A percentile compares a stretch with the other conserved stretches of the same genome.
These are phyloP conservation scores for Gadus chalcogrammus DNA, from an alignment of 2,113 vertebrate genomes.

Conservation along the genomic window DNA sequence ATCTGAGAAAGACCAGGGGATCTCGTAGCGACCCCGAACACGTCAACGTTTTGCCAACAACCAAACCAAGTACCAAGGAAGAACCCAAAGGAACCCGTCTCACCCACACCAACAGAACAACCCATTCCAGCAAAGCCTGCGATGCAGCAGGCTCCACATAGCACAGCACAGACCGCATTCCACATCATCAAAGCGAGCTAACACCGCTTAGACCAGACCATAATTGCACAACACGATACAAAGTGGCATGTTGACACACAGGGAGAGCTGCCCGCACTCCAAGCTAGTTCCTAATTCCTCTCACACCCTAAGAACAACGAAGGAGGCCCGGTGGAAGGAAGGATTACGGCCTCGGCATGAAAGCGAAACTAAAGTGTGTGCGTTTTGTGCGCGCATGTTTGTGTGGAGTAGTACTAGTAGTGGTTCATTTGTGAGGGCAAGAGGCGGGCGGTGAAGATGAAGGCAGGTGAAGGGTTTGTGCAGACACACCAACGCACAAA, in stretches of 20 bases:
- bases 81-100: no score
- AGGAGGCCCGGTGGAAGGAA: no score
- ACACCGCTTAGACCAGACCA: neutral
- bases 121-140: no score
- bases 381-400: neutral
- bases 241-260: neutral
- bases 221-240: neutral
- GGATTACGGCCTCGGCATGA: neutral
- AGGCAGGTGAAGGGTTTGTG: no score
- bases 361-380: neutral
- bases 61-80: neutral
- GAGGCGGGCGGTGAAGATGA: no score
- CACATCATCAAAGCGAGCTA: no score
- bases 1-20: constrained; percentile 1
- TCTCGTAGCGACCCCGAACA: no score
- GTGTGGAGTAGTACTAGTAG: neutral
- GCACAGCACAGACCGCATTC: neutral
- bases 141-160: no score
- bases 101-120: no score
- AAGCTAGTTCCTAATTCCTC: neutral
- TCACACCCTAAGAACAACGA: neutral
- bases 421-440: no score
- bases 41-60: neutral
- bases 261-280: neutral
- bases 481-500: neutral